Evolutionary conservation across 2,113 vertebrate genomes (phyloP).

Genomic region (Paedocypris sp.): DNA sequence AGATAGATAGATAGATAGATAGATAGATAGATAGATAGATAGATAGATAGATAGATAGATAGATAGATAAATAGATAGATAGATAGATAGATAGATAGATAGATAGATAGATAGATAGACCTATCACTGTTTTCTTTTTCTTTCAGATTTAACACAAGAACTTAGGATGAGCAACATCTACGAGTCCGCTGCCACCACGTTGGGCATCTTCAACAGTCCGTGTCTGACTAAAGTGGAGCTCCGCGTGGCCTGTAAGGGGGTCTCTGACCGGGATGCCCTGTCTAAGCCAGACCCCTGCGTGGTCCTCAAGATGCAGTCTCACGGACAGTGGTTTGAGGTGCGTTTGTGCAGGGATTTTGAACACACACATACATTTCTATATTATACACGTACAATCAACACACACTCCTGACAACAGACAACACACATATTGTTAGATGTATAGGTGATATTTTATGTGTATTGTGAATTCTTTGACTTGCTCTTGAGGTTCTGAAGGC

Average conservation of each 20-base stretch:
- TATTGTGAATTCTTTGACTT: too few species aligned
- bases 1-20: too few species aligned
- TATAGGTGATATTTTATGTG: too few species aligned
- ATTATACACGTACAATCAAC: not conserved
- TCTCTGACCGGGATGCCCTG: conserved; percentile 70
- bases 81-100: too few species aligned
- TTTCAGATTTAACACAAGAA: not conserved
- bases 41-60: too few species aligned
- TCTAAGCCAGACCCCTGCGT: conserved; percentile 75
- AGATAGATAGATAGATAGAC: too few species aligned
- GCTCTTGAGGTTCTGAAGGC: too few species aligned
- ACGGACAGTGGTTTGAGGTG: conserved; percentile 81
- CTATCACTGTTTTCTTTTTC: not conserved
- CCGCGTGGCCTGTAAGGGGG: conserved; percentile 70
- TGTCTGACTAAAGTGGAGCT: conserved; percentile 78
- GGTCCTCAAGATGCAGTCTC: conserved; percentile 73
- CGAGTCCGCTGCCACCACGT: conserved; percentile 64
- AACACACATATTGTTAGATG: too few species aligned
- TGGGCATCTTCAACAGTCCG: conserved; percentile 71
- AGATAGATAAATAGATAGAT: too few species aligned
- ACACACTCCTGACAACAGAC: not conserved
- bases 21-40: too few species aligned
- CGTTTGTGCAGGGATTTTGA: not conserved
- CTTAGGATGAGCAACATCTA: conserved; percentile 64
- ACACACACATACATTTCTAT: not conserved